Base-by-base conservation (phyloP, 2,888 invertebrate species). In the Tiliacea citrago region DNA sequence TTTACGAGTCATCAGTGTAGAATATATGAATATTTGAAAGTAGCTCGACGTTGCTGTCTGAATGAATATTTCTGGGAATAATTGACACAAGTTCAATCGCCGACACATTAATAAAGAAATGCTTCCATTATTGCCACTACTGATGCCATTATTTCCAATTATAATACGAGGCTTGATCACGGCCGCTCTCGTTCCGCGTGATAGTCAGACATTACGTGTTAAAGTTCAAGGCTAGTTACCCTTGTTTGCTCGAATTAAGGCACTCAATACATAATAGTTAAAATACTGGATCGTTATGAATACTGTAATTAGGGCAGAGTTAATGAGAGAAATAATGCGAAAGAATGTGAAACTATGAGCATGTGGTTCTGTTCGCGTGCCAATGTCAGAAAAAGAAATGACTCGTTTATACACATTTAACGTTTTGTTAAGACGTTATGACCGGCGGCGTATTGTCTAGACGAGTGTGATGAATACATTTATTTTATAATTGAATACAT, bases 1-100 rank as follows among this genome's bases (percentile, higher is more conserved):
- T 98, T 91, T 98, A 98, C 93, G 98, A 98, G 93, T 98, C 98
- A 73, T 98, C 98, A n/a, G 98, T 98, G 67, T 98, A 95, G 68
- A 68, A 62, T 73, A 69, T 42, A 24, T 53, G n/a, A 47, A 77
- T 58, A n/a, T 68, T 68, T 68, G 10, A 73, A 69, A 73, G 49
- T 60, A 45, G 60, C 58, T 69, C 65, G 45, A 61, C 35, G 49
- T 42, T 69, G 1, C 39, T 62, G 66, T 75, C 65, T 74, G 42
- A 71, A 70, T 67, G 12, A 73, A 73, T 71, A 76, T 8, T 35
- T 75, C 10, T 68, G 62, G 68, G 62, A 65, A 60, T 81, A 47
- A 73, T 71, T 83, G 73, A 78, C 65, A 75, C 49, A 68, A 68
- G 74, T 76, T 75, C 65, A 76, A 68, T 69, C 63, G 24, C 70